Base-by-base conservation (phyloP, 2,113 vertebrate genomes). In the Lophius piscatorius region DNA sequence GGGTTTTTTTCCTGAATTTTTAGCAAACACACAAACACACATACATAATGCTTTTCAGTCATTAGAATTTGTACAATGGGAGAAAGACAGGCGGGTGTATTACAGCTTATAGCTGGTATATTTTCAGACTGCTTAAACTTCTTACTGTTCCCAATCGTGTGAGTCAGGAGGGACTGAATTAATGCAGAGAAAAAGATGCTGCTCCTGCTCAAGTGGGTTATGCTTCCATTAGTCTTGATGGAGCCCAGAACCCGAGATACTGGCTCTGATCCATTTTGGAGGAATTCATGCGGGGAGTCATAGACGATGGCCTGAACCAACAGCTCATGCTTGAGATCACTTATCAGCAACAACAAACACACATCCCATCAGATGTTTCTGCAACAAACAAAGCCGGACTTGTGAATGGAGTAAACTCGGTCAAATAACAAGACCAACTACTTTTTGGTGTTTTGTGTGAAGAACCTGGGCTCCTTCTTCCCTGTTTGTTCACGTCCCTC, bases 181-280 rank as follows among this genome's bases (percentile, higher is more conserved):
- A 83, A 88, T 90, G 82, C 55, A 47, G 72, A 50, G 55, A 42
- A 62, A 56, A 81, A 81, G 60, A 69, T 49, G 78, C 76, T 67
- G 79, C 78, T 69, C 71, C 68, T 65, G 67, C 60, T 81, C 70
- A 66, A 57, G 63, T 2, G 73, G 70, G 59, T 55, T 80, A 9
- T 23, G 63, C 78, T n/a, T 84, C 85, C 88, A 90, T 90, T 90
- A 88, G 88, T 73, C 82, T 54, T 84, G 84, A 87, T 87, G 85
- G 84, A 81, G 70, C 28, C 84, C 65, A 76, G 85, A 85, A 80
- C 71, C 63, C 11, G 39, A 85, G 80, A 86, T 70, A 80, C 40
- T 4, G 22, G 20, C 85, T 61, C 55, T 86, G 85, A 88, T 86
- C 82, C 76, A 59, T 80, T 88, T 87, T 87, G 41, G 50, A 70